These are phyloP conservation scores for Triplophysa bombifrons DNA, from an alignment of 2,797 vertebrate genomes.

Conservation along the genomic window DNA sequence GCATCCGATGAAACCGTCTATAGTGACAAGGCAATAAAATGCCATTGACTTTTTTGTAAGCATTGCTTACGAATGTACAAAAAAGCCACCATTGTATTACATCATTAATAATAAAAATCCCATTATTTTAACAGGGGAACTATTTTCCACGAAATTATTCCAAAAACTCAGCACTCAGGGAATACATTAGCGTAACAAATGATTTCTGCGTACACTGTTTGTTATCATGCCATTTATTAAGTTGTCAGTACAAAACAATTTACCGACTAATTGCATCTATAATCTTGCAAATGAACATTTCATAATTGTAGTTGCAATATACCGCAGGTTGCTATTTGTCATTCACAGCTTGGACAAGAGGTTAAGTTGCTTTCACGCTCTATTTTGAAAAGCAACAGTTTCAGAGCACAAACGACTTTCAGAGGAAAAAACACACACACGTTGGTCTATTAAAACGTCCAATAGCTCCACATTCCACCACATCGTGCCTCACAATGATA, in stretches of 20 bases:
- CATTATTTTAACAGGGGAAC: constrained; percentile 22
- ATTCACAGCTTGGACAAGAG: constrained; percentile 20
- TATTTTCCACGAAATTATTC: constrained; percentile 23
- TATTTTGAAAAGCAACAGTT: constrained; percentile 25
- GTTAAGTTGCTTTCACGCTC: constrained; percentile 1
- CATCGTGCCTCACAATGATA: not conserved
- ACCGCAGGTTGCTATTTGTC: not conserved
- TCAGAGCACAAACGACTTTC: constrained; percentile 45
- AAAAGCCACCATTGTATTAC: not conserved
- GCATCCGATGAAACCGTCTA: too few species aligned
- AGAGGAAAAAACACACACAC: constrained; percentile 22
- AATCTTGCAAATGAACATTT: constrained; percentile 5
- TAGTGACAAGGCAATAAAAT: not conserved
- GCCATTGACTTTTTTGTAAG: not conserved
- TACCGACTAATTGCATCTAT: constrained; percentile 17
- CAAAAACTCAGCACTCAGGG: not conserved
- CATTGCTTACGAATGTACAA: constrained; percentile 4
- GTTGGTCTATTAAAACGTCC: constrained; percentile 16
- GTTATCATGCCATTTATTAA: constrained; percentile 7
- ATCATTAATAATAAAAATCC: constrained; percentile 27
- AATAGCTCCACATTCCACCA: constrained; percentile 5
- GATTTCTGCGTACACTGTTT: constrained; percentile 5
- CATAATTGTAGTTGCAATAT: constrained; percentile 17
- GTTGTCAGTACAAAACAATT: constrained; percentile 12
- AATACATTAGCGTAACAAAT: not conserved